Conservation (phyloP, 2,797 vertebrate species). For the Falco berigora region DNA sequence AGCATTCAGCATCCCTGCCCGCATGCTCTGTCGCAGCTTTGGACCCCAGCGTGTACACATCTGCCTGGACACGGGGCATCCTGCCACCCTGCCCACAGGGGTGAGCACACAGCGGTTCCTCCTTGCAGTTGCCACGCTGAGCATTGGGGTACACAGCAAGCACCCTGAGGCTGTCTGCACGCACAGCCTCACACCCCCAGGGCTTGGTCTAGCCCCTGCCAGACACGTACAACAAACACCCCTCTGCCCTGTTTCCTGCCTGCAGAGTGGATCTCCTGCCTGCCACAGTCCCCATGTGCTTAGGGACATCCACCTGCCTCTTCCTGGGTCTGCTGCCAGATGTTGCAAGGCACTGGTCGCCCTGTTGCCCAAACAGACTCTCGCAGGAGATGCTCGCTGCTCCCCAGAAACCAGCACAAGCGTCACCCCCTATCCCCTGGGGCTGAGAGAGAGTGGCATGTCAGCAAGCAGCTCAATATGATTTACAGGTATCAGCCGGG, state of each 20-base stretch:
- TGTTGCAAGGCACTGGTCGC: neutral
- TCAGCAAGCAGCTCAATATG: neutral
- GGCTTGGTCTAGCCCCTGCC: neutral
- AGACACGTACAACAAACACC: too few species aligned
- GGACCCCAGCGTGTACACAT: too few species aligned
- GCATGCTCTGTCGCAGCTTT: neutral
- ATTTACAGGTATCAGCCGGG: neutral
- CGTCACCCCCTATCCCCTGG: neutral
- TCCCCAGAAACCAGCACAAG: too few species aligned
- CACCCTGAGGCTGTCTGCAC: neutral
- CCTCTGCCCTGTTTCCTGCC: neutral
- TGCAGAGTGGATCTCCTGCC: neutral
- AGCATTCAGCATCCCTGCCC: neutral
- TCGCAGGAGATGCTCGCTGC: neutral
- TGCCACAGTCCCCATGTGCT: too few species aligned
- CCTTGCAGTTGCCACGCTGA: neutral
- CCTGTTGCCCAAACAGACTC: neutral
- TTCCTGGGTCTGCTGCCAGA: neutral
- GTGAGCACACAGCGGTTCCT: neutral
- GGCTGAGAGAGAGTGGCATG: neutral
- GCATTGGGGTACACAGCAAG: neutral
- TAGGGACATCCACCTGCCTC: neutral
- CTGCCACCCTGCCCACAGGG: neutral
- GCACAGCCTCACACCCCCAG: neutral
- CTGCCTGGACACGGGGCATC: neutral